These are phyloP conservation scores for Tetramorium alpestre DNA, from an alignment of 1,140 invertebrate genomes.

Conservation along the genomic window DNA sequence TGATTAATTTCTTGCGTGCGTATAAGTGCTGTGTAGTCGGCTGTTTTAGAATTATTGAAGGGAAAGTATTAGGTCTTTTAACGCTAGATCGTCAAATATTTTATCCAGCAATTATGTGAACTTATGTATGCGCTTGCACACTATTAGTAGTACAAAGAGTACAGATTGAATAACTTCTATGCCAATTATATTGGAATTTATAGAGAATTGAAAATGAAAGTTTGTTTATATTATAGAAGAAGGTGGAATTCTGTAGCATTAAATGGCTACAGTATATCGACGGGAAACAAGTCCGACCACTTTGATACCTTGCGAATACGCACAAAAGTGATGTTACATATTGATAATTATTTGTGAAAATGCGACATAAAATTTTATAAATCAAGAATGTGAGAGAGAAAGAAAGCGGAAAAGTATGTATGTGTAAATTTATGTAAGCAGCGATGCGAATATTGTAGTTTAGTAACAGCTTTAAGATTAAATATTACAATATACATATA, in stretches of 20 bases:
- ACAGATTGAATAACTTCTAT: slow-evolving; percentile 21
- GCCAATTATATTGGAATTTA: slow-evolving; percentile 34
- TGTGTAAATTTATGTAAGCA: slow-evolving; percentile 4
- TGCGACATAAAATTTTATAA: slow-evolving; percentile 39
- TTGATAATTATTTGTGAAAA: slow-evolving; percentile 30
- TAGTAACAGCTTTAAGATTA: slow-evolving; percentile 22
- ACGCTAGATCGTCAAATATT: slow-evolving; percentile 23
- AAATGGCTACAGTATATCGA: not conserved
- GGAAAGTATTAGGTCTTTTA: slow-evolving; percentile 37
- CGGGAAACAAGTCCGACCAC: slow-evolving; percentile 40
- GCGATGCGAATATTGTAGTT: not conserved
- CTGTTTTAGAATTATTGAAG: slow-evolving; percentile 32
- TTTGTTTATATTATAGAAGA: slow-evolving; percentile 22
- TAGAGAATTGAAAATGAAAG: slow-evolving; percentile 22
- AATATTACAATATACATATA: slow-evolving; percentile 1
- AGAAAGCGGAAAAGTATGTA: not conserved
- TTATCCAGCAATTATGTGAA: slow-evolving; percentile 20
- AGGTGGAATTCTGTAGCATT: not conserved
- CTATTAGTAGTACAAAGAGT: slow-evolving; percentile 21
- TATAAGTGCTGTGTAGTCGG: slow-evolving; percentile 58
- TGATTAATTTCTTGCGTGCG: slow-evolving; percentile 66
- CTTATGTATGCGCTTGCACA: slow-evolving; percentile 17
- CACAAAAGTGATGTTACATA: slow-evolving; percentile 44
- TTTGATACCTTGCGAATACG: slow-evolving; percentile 48
- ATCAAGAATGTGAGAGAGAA: not conserved